Percentiles rank a stretch among this genome's conserved stretches.
Evolutionary conservation across 2,113 vertebrate genomes (phyloP).

Genomic region (Macheiramphus alcinus): DNA sequence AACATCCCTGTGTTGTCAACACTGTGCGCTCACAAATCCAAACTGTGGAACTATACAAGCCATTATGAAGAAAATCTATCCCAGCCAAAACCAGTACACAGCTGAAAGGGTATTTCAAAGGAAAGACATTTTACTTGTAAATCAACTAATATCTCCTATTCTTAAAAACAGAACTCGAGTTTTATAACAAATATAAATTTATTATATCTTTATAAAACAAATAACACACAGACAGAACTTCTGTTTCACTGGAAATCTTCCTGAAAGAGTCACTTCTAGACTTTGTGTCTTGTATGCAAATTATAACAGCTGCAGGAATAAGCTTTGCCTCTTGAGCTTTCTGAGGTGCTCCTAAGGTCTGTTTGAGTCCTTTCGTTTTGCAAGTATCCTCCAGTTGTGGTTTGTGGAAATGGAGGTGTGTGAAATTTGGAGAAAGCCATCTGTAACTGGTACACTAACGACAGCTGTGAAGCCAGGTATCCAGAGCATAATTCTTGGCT

Average conservation of each 20-base stretch:
- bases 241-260: background rate
- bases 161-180: background rate
- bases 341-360: background rate
- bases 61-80: background rate
- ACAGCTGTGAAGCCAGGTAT: background rate
- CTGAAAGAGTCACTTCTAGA: background rate
- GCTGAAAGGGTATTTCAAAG: background rate
- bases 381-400: background rate
- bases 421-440: background rate
- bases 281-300: background rate
- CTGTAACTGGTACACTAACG: background rate
- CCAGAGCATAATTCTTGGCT: background rate
- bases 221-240: background rate
- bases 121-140: background rate
- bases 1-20: background rate
- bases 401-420: fast-evolving
- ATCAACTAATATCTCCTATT: background rate
- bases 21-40: background rate
- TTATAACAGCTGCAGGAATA: background rate
- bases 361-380: background rate
- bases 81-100: background rate
- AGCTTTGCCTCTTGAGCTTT: background rate
- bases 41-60: background rate
- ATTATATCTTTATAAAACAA: background rate
- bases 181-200: background rate